Evolutionary conservation across 2,113 vertebrate genomes (phyloP).

Genomic region (Mystacornis crossleyi): DNA sequence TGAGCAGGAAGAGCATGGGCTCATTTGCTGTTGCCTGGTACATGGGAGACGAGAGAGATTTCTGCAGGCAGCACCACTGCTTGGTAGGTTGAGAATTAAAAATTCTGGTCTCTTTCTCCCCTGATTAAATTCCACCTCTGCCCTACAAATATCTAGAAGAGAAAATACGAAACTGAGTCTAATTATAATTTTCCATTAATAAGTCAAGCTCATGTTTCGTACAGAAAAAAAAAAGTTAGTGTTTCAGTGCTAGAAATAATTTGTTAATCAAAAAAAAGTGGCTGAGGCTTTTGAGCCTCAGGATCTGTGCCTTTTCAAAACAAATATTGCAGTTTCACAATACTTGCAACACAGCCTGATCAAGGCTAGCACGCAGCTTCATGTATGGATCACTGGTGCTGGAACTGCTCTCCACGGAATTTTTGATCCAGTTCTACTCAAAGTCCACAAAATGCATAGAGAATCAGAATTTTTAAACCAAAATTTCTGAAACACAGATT

Average conservation of each 20-base stretch:
- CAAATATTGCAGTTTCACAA: constrained; percentile 44
- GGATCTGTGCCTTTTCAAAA: not conserved
- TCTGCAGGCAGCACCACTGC: not conserved
- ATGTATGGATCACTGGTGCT: not conserved
- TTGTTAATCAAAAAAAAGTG: not conserved
- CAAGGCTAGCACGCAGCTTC: not conserved
- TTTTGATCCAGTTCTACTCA: not conserved
- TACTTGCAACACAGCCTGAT: constrained; percentile 19
- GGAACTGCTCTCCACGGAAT: not conserved
- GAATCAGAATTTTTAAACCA: not conserved
- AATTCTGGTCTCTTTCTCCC: not conserved
- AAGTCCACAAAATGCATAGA: not conserved
- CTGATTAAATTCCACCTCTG: not conserved
- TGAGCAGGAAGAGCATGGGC: not conserved
- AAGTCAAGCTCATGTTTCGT: not conserved
- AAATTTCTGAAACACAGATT: not conserved
- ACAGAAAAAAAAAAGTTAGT: not conserved
- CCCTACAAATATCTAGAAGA: not conserved
- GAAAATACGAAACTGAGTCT: not conserved
- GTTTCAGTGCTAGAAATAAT: not conserved
- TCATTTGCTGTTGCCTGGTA: not conserved
- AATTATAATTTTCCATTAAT: not conserved
- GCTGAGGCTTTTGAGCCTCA: not conserved
- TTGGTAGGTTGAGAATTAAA: not conserved
- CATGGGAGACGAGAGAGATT: not conserved